These are phyloP conservation scores for Thinocorus orbignyianus DNA, from an alignment of 2,113 vertebrate species.

Conservation along the genomic window DNA sequence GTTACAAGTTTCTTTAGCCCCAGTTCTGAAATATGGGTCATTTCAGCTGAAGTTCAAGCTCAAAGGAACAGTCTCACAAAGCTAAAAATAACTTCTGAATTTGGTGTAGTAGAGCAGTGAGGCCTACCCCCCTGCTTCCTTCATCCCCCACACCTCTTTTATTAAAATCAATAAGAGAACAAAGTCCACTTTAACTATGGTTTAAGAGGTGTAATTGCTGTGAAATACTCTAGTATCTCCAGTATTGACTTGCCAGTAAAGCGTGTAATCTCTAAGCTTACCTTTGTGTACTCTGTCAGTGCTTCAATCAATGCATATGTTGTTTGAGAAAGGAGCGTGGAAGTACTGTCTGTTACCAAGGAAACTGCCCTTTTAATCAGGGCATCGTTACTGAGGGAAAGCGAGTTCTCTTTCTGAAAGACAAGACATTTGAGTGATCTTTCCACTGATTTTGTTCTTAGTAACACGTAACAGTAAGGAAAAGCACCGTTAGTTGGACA, in stretches of 20 bases:
- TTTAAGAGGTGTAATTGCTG: background rate
- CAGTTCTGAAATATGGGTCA: background rate
- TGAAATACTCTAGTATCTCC: background rate
- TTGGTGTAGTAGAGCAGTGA: background rate
- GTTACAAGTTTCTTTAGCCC: background rate
- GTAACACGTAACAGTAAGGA: background rate
- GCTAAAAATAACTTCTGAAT: background rate
- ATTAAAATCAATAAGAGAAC: background rate
- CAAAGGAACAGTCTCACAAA: background rate
- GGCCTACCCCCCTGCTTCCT: accelerated
- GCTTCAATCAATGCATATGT: conserved; percentile 79
- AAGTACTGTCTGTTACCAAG: conserved; percentile 80
- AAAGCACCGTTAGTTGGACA: background rate
- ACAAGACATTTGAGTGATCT: background rate
- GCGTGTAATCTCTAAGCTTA: background rate
- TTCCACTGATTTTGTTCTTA: background rate
- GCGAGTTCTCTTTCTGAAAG: conserved; percentile 73
- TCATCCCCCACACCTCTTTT: background rate
- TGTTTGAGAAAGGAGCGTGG: conserved; percentile 80
- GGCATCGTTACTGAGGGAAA: conserved; percentile 74
- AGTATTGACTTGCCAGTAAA: background rate
- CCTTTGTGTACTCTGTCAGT: conserved; percentile 81
- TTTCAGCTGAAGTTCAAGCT: background rate
- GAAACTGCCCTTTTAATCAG: conserved; percentile 77
- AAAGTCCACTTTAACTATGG: background rate